Conservation (phyloP, 1,140 invertebrate species). For the Drosophila azteca region DNA sequence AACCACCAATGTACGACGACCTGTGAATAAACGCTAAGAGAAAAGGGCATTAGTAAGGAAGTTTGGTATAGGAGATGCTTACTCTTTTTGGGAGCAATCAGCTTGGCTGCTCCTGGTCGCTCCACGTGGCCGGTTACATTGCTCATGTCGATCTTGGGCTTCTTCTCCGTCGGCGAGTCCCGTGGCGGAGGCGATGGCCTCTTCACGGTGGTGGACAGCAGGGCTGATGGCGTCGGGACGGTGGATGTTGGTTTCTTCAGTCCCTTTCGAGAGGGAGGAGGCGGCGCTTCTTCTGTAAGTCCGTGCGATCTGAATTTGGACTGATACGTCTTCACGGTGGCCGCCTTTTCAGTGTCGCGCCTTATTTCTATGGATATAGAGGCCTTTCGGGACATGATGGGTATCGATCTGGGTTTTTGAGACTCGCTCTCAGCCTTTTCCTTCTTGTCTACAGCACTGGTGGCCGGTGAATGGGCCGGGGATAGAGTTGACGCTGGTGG, state of each 20-base stretch:
- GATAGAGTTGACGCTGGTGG: conserved; percentile 70
- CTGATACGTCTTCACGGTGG: conserved; percentile 94
- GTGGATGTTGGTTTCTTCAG: conserved; percentile 86
- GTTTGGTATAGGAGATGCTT: conserved; percentile 85
- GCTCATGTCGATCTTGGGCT: conserved; percentile 86
- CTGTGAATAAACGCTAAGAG: conserved; percentile 46
- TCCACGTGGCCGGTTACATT: conserved; percentile 85
- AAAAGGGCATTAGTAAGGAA: conserved; percentile 76
- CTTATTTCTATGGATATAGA: conserved; percentile 92
- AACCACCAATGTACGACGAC: conserved; percentile 54
- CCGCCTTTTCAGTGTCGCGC: conserved; percentile 89
- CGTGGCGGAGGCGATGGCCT: conserved; percentile 87
- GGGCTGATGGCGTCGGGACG: conserved; percentile 41
- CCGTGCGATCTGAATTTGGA: conserved; percentile 94
- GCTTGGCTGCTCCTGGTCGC: conserved; percentile 91
- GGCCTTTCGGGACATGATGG: conserved; percentile 87
- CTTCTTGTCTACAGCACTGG: conserved; percentile 85
- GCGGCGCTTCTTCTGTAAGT: conserved; percentile 91
- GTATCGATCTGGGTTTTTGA: conserved; percentile 67
- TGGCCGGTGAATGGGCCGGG: conserved; percentile 1
- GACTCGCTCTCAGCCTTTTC: conserved; percentile 58
- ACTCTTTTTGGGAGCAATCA: conserved; percentile 95
- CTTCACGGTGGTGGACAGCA: conserved; percentile 80
- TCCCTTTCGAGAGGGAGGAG: conserved; percentile 88
- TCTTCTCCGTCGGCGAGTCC: conserved; percentile 90